Evolutionary conservation across 1,140 invertebrate genomes (phyloP).

Genomic region (Philaenus spumarius): DNA sequence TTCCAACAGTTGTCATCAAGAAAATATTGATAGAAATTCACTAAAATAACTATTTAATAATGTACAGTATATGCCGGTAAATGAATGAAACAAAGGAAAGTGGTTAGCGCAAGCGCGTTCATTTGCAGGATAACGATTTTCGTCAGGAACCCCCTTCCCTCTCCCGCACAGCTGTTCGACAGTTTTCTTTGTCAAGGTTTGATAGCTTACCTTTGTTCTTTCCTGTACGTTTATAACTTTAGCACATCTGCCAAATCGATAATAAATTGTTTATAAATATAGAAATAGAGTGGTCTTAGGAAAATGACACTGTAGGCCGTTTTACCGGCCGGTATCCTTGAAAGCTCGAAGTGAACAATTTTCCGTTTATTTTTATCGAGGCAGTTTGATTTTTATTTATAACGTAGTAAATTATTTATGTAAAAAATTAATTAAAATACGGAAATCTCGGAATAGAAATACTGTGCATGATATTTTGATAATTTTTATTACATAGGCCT

Average conservation of each 20-base stretch:
- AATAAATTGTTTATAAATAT: not conserved
- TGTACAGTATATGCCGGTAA: not conserved
- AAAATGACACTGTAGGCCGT: too few relatives aligned
- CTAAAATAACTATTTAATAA: not conserved
- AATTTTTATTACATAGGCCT: too few relatives aligned
- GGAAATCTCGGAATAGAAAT: too few relatives aligned
- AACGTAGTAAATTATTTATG: too few relatives aligned
- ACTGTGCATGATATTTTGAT: too few relatives aligned
- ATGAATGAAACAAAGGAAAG: constrained; percentile 3
- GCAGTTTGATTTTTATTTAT: too few relatives aligned
- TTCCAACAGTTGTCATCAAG: not conserved
- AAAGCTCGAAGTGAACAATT: too few relatives aligned
- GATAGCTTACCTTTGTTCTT: not conserved
- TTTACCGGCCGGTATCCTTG: too few relatives aligned
- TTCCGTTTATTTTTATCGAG: too few relatives aligned
- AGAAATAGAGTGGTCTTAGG: too few relatives aligned
- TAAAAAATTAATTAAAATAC: too few relatives aligned
- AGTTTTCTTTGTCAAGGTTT: constrained; percentile 13
- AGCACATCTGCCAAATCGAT: not conserved
- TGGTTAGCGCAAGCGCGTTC: not conserved
- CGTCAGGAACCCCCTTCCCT: not conserved
- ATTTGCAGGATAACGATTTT: constrained; percentile 10
- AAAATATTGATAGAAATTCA: not conserved
- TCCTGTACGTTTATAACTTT: too few relatives aligned
- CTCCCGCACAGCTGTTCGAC: constrained; percentile 8